Evolutionary conservation across 1,140 invertebrate species (phyloP), one percentile per base, ranked within the genome.

Genomic region (Stenopsyche tienmushanensis): DNA sequence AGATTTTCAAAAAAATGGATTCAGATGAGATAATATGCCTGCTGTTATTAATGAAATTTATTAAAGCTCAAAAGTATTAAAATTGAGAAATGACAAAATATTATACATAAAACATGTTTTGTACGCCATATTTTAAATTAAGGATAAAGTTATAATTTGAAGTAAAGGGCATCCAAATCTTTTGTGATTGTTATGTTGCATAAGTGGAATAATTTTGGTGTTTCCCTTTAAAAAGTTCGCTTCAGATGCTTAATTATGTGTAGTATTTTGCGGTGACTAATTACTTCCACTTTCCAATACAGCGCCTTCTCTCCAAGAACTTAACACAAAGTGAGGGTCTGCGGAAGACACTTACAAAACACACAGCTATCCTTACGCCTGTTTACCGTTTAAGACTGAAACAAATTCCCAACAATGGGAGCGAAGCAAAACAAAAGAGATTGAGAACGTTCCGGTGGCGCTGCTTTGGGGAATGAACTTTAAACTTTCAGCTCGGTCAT

Each of bases 371-470:
- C 8, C 18, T 47, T 20, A 18, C 44, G 10, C 18, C 18, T 47
- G 44, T 47, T 47, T 47, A 47, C 17, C 44, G 44, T 47, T 47
- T 47, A 15, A 47, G 18, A 47, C 44, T 47, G 10, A 20, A 47
- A 47, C 10, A 13, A 47, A 47, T 47, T 47, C 17, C 18, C 8
- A 20, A 47, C 10, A 13, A 47, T 13, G 10, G 44, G 18, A 5
- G 44, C 7, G 44, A 20, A 18, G 44, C 17, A 7, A 47, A 47
- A 47, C 44, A 47, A 47, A 47, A 47, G 44, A 47, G 44, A 47
- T 47, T 47, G 44, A 47, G 44, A 47, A 47, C 17, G 44, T 47
- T 47, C 44, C 44, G 44, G 44, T 34, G 5, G 5, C 5, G 29
- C 5, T 5, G 5, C 10, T 47, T 47, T 47, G 8, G 10, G 44